Conservation (phyloP, 2,797 vertebrate species). For the Ctenopoma multispine region DNA sequence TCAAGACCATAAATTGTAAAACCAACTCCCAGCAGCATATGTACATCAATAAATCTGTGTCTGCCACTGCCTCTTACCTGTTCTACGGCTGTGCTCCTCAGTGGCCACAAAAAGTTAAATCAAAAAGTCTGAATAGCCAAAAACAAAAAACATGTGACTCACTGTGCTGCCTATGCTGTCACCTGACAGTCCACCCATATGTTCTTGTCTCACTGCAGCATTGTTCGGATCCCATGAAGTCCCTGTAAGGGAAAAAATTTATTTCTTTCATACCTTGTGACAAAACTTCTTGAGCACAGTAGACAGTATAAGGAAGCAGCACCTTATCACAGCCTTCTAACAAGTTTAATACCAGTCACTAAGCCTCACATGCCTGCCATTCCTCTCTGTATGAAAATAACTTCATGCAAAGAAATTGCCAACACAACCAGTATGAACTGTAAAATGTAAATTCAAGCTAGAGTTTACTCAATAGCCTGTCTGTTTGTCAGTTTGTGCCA, state of each 20-base stretch:
- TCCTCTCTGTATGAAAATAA: constrained; percentile 28
- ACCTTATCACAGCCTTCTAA: neutral
- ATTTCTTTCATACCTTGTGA: neutral
- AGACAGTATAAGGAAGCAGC: constrained; percentile 9
- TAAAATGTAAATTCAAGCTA: constrained; percentile 34
- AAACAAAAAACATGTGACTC: constrained; percentile 58
- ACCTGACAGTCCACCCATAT: constrained; percentile 35
- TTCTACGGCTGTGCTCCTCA: constrained; percentile 22
- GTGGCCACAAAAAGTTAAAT: neutral
- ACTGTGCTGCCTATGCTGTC: constrained; percentile 64
- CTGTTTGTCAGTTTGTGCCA: neutral
- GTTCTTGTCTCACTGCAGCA: constrained; percentile 41
- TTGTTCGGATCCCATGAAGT: constrained; percentile 65
- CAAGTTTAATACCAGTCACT: neutral
- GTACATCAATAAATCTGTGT: constrained; percentile 10
- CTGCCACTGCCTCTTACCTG: constrained; percentile 10
- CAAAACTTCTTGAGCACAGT: constrained; percentile 13
- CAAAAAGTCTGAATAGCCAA: neutral
- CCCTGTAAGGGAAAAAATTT: constrained; percentile 46
- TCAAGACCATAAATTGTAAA: constrained; percentile 46
- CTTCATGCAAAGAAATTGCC: constrained; percentile 34
- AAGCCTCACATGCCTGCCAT: neutral
- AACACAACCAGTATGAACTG: neutral
- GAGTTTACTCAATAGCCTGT: neutral
- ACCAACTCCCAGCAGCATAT: neutral